phyloP scores from a whole-genome alignment of 2,113 vertebrate genomes.

The Otolemur garnettii region DNA sequence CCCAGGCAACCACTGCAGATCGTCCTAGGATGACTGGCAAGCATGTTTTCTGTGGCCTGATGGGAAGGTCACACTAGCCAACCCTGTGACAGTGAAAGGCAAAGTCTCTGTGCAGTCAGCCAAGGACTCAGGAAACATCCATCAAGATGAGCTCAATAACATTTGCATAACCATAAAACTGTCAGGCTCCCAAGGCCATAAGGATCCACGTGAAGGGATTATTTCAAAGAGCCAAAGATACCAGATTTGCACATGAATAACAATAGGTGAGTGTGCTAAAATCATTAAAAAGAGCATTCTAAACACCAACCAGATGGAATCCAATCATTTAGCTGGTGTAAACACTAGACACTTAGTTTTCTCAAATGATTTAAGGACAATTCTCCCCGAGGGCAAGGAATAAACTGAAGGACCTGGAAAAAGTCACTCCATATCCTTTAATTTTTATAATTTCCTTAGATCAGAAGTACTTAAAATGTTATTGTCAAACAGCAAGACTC shows the following conservation, averaged over 20 bases:
- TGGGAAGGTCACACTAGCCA: conserved; percentile 80
- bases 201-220: background rate
- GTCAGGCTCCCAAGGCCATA: conserved; percentile 69
- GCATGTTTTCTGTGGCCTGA: conserved; percentile 66
- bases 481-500: conserved; percentile 24
- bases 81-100: conserved; percentile 62
- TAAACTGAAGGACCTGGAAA: conserved; percentile 38
- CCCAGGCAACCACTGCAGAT: conserved; percentile 86
- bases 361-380: conserved; percentile 52
- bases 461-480: conserved; percentile 40
- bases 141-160: conserved; percentile 61
- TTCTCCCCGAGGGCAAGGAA: conserved; percentile 7
- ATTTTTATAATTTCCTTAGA: conserved; percentile 44
- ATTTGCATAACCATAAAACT: conserved; percentile 72
- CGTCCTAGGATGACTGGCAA: conserved; percentile 82
- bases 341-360: background rate
- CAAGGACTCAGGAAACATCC: conserved; percentile 44
- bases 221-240: conserved; percentile 54
- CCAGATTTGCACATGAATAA: conserved; percentile 52
- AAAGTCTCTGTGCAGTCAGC: conserved; percentile 62
- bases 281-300: conserved; percentile 45
- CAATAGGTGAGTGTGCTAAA: conserved; percentile 58
- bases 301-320: conserved; percentile 66
- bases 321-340: background rate
- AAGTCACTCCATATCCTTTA: background rate